Conservation (phyloP, 1,140 invertebrate species). For the Bemisia tabaci region DNA sequence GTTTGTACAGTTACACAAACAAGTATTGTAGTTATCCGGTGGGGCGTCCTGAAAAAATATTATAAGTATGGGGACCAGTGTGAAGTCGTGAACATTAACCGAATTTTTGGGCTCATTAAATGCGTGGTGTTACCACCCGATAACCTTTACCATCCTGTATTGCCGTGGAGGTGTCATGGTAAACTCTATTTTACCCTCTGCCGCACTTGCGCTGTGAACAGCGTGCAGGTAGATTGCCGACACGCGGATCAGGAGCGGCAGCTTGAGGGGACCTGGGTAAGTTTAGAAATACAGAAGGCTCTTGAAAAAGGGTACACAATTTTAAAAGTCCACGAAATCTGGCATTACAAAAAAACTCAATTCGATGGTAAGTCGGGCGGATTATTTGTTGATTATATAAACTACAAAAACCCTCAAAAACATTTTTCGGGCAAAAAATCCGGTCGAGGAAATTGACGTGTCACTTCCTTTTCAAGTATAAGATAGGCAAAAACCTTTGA, state of each 20-base stretch:
- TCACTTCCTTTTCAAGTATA: too few relatives aligned
- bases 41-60: background rate
- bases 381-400: slow-evolving; percentile 25
- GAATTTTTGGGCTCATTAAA: slow-evolving; percentile 21
- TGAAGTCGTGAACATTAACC: background rate
- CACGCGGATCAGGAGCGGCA: slow-evolving; percentile 25
- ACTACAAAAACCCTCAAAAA: too few relatives aligned
- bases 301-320: slow-evolving; percentile 28
- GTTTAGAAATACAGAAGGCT: slow-evolving; percentile 29
- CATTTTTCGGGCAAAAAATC: too few relatives aligned
- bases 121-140: slow-evolving; percentile 26
- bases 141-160: slow-evolving; percentile 26
- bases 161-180: slow-evolving; percentile 21
- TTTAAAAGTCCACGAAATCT: slow-evolving; percentile 28
- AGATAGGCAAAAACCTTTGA: too few relatives aligned
- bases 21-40: background rate
- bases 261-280: slow-evolving; percentile 29
- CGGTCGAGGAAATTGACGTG: too few relatives aligned
- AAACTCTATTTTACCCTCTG: slow-evolving; percentile 28
- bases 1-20: background rate
- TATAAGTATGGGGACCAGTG: slow-evolving; percentile 18
- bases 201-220: slow-evolving; percentile 19
- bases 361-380: slow-evolving; percentile 18
- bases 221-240: slow-evolving; percentile 11
- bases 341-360: slow-evolving; percentile 24